Base-by-base conservation (phyloP, 2,113 vertebrate species). In the Esox niger region DNA sequence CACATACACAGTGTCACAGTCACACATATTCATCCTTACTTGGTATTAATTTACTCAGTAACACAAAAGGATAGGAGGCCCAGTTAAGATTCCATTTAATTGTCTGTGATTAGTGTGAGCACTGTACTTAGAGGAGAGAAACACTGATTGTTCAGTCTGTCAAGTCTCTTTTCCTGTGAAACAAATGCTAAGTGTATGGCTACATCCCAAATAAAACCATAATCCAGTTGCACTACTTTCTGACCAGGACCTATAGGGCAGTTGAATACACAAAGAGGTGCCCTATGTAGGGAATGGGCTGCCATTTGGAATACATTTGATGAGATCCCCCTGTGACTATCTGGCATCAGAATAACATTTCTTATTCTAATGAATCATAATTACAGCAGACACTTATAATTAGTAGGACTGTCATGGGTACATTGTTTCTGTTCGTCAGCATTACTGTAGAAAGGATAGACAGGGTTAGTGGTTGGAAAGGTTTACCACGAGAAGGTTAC, bases 321-420 rank as follows among this genome's bases (percentile, higher is more conserved):
- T 52, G 47, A 52, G 38, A 15, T 2, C 6, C 49, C 23, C 23
- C n/a, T 54, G 49, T 7, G 20, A 25, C 49, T 21, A 11, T 25
- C 49, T n/a, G n/a, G 5, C 21, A 21, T 25, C 49, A 21, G 49
- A 21, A 21, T n/a, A 54, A 54, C 8, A 21, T 20, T 10, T 29
- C 25, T 57, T 23, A 29, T 57, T 57, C 55, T 57, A 57, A 57
- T 57, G 21, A 57, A 57, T 6, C 55, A 25, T 57, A 27, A 57
- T 57, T 29, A 27, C 55, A 27, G 23, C n/a, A 57, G 23, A 27
- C 23, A 27, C 23, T 57, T 6, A 10, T 57, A 57, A 57, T 57
- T 13, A 57, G 25, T 9, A 57, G 25, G 54, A 56, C 26, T 8
- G 26, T 56, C 20, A 56, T 56, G 8, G 25, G 25, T 7, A 27